Percentiles rank a stretch among this genome's conserved stretches.
phyloP scores from a whole-genome alignment of 1,140 invertebrate genomes.

The Diachasmimorpha longicaudata region DNA sequence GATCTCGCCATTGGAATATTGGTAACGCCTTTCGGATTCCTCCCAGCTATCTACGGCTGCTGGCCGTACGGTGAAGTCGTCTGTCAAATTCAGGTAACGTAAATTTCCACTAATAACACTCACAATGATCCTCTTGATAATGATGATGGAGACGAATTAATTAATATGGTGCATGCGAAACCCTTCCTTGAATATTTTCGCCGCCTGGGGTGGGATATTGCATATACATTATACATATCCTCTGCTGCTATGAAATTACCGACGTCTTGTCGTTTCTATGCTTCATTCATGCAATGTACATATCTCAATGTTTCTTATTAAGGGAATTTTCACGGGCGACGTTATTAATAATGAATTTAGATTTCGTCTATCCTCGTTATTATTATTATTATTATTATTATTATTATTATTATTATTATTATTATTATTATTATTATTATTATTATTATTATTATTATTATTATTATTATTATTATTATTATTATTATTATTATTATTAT shows the following conservation, averaged over 20 bases:
- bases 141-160: neutral
- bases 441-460: no score
- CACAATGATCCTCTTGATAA: neutral
- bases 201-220: neutral
- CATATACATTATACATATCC: neutral
- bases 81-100: conserved; percentile 84
- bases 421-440: no score
- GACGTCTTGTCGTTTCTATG: neutral
- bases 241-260: neutral
- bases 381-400: no score
- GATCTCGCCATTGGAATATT: conserved; percentile 83
- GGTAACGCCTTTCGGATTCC: conserved; percentile 80
- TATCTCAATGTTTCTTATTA: neutral
- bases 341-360: neutral
- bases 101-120: neutral
- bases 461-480: no score
- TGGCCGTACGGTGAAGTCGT: conserved; percentile 89
- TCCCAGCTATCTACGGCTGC: conserved; percentile 81
- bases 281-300: neutral
- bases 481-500: no score
- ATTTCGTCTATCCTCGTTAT: no score
- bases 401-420: no score
- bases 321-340: neutral
- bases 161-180: neutral
- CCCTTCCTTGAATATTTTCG: neutral